Evolutionary conservation across 2,888 invertebrate species (phyloP).

Genomic region (Halictus ligatus): DNA sequence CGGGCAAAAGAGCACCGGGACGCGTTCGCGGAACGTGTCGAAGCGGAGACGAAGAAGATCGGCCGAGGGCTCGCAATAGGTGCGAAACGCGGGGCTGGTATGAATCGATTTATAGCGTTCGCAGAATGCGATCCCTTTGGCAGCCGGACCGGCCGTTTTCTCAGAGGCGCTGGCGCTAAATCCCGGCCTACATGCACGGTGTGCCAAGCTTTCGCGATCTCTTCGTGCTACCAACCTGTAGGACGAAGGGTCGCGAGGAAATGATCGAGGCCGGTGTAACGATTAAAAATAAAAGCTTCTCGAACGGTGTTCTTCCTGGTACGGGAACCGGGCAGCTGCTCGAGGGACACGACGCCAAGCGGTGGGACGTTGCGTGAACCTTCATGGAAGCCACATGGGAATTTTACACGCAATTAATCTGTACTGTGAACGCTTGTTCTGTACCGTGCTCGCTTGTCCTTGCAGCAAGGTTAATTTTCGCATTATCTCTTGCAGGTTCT

Average conservation of each 20-base stretch:
- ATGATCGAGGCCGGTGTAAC: conserved; percentile 8
- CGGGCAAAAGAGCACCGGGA: background rate
- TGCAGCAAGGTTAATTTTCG: background rate
- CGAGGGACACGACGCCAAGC: background rate
- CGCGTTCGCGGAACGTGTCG: conserved; percentile 60
- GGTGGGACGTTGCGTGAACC: too few relatives aligned
- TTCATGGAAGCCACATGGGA: too few relatives aligned
- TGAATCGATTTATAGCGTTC: conserved; percentile 75
- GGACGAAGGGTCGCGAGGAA: conserved; percentile 37
- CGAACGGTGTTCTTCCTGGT: background rate
- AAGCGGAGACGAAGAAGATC: conserved; percentile 46
- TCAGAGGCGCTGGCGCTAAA: conserved; percentile 78
- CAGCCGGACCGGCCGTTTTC: conserved; percentile 74
- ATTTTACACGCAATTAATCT: too few relatives aligned
- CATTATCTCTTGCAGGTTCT: background rate
- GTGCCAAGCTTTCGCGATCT: conserved; percentile 70
- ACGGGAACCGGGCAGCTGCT: background rate
- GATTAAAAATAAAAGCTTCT: conserved; percentile 14
- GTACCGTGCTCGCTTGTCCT: too few relatives aligned
- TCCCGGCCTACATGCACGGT: conserved; percentile 74
- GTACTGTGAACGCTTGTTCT: too few relatives aligned
- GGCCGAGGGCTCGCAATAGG: conserved; percentile 33
- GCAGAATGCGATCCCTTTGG: conserved; percentile 79
- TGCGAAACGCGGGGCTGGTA: conserved; percentile 43
- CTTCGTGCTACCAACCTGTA: conserved; percentile 21